Conservation (phyloP, 2,113 vertebrate genomes). For the Astur gentilis region DNA sequence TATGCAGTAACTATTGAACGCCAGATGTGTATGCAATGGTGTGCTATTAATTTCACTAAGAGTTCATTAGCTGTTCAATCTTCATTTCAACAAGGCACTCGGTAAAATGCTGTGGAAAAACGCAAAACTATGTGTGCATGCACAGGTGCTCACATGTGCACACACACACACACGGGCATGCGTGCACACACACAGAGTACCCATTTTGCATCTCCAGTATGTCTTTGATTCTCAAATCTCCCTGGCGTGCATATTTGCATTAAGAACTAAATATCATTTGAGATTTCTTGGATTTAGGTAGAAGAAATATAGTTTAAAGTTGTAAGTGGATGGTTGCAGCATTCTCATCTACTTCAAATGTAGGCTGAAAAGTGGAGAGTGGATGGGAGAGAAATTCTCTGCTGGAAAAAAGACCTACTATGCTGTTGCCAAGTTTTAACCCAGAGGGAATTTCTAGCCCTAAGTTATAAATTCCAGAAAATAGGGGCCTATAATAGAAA, state of each 20-base stretch:
- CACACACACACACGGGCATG: fast-evolving
- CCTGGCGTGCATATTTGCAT: background rate
- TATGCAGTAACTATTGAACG: background rate
- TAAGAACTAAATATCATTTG: background rate
- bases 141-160: background rate
- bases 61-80: background rate
- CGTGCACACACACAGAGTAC: background rate
- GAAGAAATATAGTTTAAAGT: constrained; percentile 21
- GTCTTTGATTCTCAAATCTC: background rate
- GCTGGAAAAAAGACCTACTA: constrained; percentile 12
- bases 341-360: background rate
- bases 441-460: constrained; percentile 49
- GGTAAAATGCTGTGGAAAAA: background rate
- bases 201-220: background rate
- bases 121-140: background rate
- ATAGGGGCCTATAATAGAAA: constrained; percentile 62
- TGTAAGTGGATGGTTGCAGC: background rate
- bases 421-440: constrained; percentile 51
- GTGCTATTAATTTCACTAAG: background rate
- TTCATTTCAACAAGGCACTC: background rate
- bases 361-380: background rate
- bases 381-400: background rate
- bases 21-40: background rate
- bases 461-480: constrained; percentile 71
- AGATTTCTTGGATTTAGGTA: background rate